Evolutionary conservation across 2,888 invertebrate species (phyloP).

Genomic region (Chironomus tentans): DNA sequence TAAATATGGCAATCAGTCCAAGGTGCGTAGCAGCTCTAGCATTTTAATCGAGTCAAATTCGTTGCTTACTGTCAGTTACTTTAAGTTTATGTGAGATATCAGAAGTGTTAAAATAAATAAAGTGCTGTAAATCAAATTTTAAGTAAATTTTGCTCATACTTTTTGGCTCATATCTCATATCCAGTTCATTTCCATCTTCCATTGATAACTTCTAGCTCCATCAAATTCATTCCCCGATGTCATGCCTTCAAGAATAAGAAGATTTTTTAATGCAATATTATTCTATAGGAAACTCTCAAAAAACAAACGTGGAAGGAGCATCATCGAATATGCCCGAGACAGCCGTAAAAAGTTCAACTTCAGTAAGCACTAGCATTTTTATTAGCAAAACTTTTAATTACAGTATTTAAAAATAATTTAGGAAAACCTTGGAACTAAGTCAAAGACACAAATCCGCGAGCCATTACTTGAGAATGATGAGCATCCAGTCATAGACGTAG

Average conservation of each 20-base stretch:
- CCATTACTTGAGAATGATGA: background rate
- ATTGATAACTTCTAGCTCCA: background rate
- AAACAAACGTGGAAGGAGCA: constrained; percentile 10
- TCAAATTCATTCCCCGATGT: background rate
- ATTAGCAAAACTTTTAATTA: no score
- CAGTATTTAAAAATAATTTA: background rate
- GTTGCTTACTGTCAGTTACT: background rate
- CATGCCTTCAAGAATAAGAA: constrained; percentile 13
- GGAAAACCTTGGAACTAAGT: constrained; percentile 9
- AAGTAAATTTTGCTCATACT: background rate
- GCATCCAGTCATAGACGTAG: background rate
- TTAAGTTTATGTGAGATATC: background rate
- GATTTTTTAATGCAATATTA: constrained; percentile 10
- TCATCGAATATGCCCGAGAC: constrained; percentile 3
- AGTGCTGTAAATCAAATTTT: background rate
- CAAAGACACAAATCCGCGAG: background rate
- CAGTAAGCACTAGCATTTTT: background rate
- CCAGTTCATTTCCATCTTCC: background rate
- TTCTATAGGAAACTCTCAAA: constrained; percentile 2
- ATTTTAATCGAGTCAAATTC: background rate
- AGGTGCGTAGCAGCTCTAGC: background rate
- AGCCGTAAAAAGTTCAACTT: constrained; percentile 10
- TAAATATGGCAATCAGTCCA: background rate
- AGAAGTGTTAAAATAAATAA: background rate
- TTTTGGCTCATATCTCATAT: background rate